Percentiles rank a stretch among this genome's conserved stretches.
Evolutionary conservation across 92 coral and sea anemone species (phyloP).

Genomic region (Ricordea florida): DNA sequence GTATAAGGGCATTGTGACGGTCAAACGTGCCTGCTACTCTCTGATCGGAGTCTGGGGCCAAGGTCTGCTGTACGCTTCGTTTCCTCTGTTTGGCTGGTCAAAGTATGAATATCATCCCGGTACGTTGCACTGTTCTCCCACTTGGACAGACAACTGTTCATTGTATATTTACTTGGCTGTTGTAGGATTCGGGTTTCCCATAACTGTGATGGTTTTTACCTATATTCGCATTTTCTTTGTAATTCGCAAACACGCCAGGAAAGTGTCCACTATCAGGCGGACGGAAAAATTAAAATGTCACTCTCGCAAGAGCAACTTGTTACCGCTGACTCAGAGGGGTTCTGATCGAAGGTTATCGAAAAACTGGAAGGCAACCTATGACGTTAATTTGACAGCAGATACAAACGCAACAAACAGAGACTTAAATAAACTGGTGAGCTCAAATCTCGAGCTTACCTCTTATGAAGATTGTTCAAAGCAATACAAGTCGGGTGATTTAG

Average conservation of each 20-base stretch:
- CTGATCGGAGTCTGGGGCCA: constrained; percentile 70
- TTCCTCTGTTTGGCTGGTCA: constrained; percentile 82
- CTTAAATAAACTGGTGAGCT: no score
- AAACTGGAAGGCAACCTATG: no score
- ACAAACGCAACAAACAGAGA: not conserved
- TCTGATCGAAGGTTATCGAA: not conserved
- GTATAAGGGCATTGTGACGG: constrained; percentile 75
- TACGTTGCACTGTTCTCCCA: constrained; percentile 91
- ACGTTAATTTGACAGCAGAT: no score
- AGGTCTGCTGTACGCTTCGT: constrained; percentile 72
- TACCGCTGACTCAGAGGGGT: not conserved
- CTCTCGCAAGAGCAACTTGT: not conserved
- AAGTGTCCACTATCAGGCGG: constrained; percentile 47
- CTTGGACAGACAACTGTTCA: constrained; percentile 73
- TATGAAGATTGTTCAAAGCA: no score
- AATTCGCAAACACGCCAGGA: constrained; percentile 69
- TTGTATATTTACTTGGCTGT: constrained; percentile 58
- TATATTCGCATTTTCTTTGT: constrained; percentile 77
- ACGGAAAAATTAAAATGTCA: not conserved
- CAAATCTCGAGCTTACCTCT: no score
- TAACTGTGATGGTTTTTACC: constrained; percentile 75
- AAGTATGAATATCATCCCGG: constrained; percentile 83
- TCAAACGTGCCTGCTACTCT: constrained; percentile 61
- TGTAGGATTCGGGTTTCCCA: constrained; percentile 75
- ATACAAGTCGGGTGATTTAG: no score